Conservation (phyloP, 1,140 invertebrate genomes). For the Pantala flavescens region DNA sequence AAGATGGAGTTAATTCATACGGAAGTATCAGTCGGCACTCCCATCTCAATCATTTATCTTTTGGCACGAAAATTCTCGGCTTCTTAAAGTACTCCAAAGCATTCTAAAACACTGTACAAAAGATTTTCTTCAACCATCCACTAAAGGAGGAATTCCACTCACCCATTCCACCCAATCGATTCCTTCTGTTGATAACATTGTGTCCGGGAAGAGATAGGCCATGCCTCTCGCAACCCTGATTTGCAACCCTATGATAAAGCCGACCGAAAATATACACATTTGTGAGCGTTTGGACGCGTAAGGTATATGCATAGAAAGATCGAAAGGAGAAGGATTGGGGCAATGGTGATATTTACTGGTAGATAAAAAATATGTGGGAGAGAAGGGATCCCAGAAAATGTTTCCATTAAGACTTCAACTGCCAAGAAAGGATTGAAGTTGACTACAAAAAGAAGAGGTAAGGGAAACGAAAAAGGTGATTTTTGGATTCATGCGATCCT, state of each 20-base stretch:
- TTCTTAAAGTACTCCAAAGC: too few relatives aligned
- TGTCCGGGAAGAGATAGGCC: not conserved
- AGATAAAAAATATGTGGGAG: not conserved
- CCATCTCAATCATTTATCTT: too few relatives aligned
- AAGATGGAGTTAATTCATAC: too few relatives aligned
- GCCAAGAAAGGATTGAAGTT: not conserved
- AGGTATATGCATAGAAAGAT: not conserved
- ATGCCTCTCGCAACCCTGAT: not conserved
- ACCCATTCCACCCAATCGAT: not conserved
- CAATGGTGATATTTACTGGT: not conserved
- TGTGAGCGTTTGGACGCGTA: not conserved
- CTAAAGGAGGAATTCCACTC: not conserved
- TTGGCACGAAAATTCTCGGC: too few relatives aligned
- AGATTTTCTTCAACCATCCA: not conserved
- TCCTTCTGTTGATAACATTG: not conserved
- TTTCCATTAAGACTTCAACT: not conserved
- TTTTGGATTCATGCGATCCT: not conserved
- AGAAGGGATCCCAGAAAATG: not conserved
- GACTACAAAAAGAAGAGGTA: not conserved
- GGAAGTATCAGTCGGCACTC: too few relatives aligned
- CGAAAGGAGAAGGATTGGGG: not conserved
- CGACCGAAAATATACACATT: not conserved
- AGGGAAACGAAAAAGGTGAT: not conserved
- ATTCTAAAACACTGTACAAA: not conserved
- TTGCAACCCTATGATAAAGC: constrained; percentile 6